Percentiles rank a stretch among this genome's conserved stretches.
These are phyloP conservation scores for Megaceryle torquata DNA, from an alignment of 2,113 vertebrate genomes.

Conservation along the genomic window DNA sequence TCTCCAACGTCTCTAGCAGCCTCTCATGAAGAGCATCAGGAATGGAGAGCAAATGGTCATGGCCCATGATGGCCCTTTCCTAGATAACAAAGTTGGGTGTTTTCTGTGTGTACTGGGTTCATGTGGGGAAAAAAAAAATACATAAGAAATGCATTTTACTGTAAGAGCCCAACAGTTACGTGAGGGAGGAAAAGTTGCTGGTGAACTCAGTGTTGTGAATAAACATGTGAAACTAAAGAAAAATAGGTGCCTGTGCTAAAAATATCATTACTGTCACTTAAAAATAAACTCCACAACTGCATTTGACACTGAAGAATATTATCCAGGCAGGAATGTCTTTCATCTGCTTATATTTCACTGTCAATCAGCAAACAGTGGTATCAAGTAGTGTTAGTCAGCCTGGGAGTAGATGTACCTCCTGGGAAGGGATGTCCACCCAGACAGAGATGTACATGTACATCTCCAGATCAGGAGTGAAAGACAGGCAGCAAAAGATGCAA, in stretches of 20 bases:
- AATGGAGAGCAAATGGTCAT: background rate
- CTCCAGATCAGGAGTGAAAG: background rate
- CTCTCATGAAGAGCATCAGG: background rate
- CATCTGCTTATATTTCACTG: background rate
- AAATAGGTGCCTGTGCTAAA: background rate
- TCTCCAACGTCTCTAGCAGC: background rate
- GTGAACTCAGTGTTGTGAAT: background rate
- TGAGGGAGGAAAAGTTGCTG: background rate
- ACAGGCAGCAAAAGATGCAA: background rate
- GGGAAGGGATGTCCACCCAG: background rate
- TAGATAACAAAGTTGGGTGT: background rate
- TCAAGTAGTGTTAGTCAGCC: background rate
- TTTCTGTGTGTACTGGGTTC: background rate
- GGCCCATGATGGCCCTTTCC: background rate
- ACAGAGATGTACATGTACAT: fast-evolving
- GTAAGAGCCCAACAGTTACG: background rate
- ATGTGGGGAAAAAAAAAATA: background rate
- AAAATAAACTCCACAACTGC: background rate
- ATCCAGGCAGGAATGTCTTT: background rate
- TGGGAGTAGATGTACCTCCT: background rate
- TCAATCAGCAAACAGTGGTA: background rate
- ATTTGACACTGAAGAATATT: background rate
- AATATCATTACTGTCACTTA: background rate
- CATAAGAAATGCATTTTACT: background rate
- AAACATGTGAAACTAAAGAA: background rate